These are phyloP conservation scores for Trachops cirrhosus DNA, from an alignment of 2,797 vertebrate genomes.

Conservation along the genomic window DNA sequence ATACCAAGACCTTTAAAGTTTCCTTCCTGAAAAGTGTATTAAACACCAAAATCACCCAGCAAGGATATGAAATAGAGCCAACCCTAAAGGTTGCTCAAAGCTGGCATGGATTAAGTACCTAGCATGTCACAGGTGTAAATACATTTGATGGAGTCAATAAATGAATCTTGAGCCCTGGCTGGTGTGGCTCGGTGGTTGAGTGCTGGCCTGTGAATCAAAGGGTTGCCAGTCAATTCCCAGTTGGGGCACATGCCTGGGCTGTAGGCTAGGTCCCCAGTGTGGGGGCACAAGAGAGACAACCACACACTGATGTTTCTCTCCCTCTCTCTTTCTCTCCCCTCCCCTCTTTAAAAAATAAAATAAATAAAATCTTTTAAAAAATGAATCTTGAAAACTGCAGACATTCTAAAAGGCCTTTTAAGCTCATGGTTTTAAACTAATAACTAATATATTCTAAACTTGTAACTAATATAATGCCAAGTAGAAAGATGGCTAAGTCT, in stretches of 20 bases:
- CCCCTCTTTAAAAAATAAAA: no score
- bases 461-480: background rate
- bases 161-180: background rate
- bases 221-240: no score
- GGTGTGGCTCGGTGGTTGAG: no score
- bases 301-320: no score
- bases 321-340: no score
- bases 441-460: background rate
- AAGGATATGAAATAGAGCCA: background rate
- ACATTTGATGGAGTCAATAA: background rate
- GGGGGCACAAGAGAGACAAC: no score
- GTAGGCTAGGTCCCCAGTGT: no score
- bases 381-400: background rate
- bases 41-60: background rate
- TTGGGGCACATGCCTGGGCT: no score
- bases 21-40: background rate
- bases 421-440: conserved; percentile 12
- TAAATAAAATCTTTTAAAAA: background rate
- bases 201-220: no score
- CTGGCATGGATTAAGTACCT: background rate
- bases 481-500: background rate
- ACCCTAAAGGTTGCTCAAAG: background rate
- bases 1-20: background rate
- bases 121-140: background rate
- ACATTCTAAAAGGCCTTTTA: background rate